Base-by-base conservation (phyloP, 2,888 invertebrate species). In the Belgica antarctica region DNA sequence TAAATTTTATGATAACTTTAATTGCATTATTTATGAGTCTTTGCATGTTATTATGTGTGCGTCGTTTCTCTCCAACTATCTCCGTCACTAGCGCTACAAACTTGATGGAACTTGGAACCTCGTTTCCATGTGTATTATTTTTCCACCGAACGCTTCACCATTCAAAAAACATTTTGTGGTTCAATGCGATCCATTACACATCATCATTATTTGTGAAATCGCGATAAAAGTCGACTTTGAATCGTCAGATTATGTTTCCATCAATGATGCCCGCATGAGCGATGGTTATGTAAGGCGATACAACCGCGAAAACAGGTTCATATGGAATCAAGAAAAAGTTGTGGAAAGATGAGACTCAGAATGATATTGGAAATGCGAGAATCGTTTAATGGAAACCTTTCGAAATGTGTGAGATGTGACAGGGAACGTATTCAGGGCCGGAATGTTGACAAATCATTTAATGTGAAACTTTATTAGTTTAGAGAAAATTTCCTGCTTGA, bases 21-120 rank as follows among this genome's bases (percentile, higher is more conserved):
- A 66, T 66, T 66, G 65, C 65, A 47, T 47, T 66, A 66, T 66
- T 66, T 66, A 66, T 66, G 65, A 66, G 65, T 28, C 25, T 27
- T 12, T 52, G 10, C 41, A 41, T 41, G 41, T 15, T 41, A 10
- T 52, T 17, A 52, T 52, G 52, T 10, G 52, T 22, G 3, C 41
- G 34, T 31, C 22, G 52, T 3, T 52, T 52, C 22, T 17, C 22
- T n/a, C n/a, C n/a, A n/a, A n/a, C n/a, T 17, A 52, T 17, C 17
- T 52, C 12, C 22, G 5, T 41, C 3, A 41, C 5, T 10, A 31
- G 10, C 4, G 31, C 31, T 31, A 31, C 5, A 41, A n/a, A n/a
- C n/a, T 17, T 52, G 19, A 52, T 3, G 41, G 22, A 52, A 52
- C 52, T 52, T n/a, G n/a, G 4, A 41, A 15, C 2, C n/a, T 34